Conservation (phyloP, 2,113 vertebrate species). For the Rafetus swinhoei region DNA sequence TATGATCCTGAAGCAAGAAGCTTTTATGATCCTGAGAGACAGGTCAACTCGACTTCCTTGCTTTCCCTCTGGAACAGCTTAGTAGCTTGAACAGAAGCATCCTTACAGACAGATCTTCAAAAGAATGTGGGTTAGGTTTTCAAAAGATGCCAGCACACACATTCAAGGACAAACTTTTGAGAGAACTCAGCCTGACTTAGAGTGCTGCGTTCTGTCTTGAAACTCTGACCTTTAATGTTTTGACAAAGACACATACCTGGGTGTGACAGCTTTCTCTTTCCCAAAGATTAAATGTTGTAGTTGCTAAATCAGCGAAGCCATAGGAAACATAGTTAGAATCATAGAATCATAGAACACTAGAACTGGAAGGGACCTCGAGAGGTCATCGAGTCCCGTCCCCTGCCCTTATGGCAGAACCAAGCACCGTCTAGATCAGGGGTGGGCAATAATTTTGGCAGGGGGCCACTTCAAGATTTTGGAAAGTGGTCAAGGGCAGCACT, state of each 20-base stretch:
- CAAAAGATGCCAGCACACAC: background rate
- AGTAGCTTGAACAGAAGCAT: background rate
- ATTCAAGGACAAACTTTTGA: too few species aligned
- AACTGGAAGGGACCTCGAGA: too few species aligned
- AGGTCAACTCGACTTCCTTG: background rate
- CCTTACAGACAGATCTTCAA: background rate
- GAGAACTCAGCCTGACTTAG: background rate
- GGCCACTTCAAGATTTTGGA: too few species aligned
- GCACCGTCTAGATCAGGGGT: too few species aligned
- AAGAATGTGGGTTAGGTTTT: background rate
- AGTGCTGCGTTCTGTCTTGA: background rate
- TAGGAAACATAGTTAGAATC: background rate
- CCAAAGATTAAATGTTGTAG: background rate
- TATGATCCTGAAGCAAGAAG: background rate
- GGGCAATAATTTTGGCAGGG: too few species aligned
- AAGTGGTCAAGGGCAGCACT: too few species aligned
- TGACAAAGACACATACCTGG: background rate
- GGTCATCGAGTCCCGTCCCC: too few species aligned
- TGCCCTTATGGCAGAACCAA: too few species aligned
- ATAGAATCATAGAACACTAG: too few species aligned
- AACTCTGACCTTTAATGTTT: background rate
- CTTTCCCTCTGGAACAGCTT: background rate
- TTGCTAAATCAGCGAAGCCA: slow-evolving; percentile 1
- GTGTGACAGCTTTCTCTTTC: background rate
- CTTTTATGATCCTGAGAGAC: too few species aligned